phyloP scores from a whole-genome alignment of 2,113 vertebrate genomes.

The Butorides virescens region DNA sequence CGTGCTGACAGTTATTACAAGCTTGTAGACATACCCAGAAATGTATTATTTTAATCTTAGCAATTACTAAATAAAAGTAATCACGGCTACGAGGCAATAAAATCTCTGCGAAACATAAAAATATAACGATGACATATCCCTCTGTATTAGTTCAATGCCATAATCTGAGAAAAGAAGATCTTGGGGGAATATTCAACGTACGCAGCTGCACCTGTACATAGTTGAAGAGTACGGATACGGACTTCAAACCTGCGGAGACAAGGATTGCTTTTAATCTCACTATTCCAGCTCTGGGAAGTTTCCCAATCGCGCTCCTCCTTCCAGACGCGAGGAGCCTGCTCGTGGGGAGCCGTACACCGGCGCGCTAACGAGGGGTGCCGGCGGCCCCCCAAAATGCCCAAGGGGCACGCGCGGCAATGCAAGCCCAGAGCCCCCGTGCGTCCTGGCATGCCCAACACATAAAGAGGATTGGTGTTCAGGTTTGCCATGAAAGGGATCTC shows the following conservation, averaged over 20 bases:
- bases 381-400: not conserved
- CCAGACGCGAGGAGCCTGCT: not conserved
- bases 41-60: not conserved
- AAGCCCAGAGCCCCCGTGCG: not conserved
- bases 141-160: not conserved
- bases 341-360: not conserved
- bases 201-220: not conserved
- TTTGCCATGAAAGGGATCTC: not conserved
- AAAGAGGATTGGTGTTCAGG: not conserved
- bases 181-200: not conserved
- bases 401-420: not conserved
- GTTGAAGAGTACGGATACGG: not conserved
- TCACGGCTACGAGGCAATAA: not conserved
- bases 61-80: slow-evolving; percentile 35
- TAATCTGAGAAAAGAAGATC: not conserved
- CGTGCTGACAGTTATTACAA: not conserved
- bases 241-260: not conserved
- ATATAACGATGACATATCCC: not conserved
- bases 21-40: not conserved
- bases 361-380: not conserved
- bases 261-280: not conserved
- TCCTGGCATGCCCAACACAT: not conserved
- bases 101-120: not conserved
- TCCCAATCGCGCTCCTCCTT: not conserved
- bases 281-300: not conserved